Conservation (phyloP, 2,113 vertebrate species). For the Taxidea taxus region DNA sequence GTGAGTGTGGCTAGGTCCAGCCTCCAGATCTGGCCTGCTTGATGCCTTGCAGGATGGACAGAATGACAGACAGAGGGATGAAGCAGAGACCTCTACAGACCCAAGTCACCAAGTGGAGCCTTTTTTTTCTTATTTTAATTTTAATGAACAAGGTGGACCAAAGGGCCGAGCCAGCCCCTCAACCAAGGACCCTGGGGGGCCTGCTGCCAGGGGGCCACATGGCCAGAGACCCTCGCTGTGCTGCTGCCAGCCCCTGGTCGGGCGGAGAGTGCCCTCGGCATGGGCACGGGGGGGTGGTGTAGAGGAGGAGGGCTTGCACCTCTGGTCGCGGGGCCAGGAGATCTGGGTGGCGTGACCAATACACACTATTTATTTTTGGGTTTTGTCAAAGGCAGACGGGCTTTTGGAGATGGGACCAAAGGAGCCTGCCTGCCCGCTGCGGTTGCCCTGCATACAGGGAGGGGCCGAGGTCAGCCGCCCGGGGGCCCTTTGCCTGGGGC, state of each 20-base stretch:
- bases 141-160: conserved; percentile 84
- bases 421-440: not conserved
- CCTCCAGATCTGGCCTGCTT: conserved; percentile 68
- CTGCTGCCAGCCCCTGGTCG: conserved; percentile 68
- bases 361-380: conserved; percentile 85
- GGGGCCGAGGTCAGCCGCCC: conserved; percentile 60
- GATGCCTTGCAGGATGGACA: conserved; percentile 77
- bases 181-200: conserved; percentile 83
- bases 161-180: conserved; percentile 84
- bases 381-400: conserved; percentile 66
- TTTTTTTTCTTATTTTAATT: conserved; percentile 80
- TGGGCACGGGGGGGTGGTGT: not conserved
- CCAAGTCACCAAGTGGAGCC: conserved; percentile 84
- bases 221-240: conserved; percentile 48
- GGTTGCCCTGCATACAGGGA: conserved; percentile 85
- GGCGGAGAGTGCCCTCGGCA: conserved; percentile 69
- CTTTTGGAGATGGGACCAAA: conserved; percentile 76
- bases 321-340: conserved; percentile 68
- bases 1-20: conserved; percentile 44
- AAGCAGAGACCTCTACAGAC: conserved; percentile 84
- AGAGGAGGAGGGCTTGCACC: conserved; percentile 26
- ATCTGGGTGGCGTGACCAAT: conserved; percentile 87
- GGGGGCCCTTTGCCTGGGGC: conserved; percentile 76
- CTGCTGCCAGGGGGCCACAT: conserved; percentile 88
- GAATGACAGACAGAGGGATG: conserved; percentile 24